Conservation (phyloP, 2,888 invertebrate genomes). For the Eupeodes latifasciatus region DNA sequence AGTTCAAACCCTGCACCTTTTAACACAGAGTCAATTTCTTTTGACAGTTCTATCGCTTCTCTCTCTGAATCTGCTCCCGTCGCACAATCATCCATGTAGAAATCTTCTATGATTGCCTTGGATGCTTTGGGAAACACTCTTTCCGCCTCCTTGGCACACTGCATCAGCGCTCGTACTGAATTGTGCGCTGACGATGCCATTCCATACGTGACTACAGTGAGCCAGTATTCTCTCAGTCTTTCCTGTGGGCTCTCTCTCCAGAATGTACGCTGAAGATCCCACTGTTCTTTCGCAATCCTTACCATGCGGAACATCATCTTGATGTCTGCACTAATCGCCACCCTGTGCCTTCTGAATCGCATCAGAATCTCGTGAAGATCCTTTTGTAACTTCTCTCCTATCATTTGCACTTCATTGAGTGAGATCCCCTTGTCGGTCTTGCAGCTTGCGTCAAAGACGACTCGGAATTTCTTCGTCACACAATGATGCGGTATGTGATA, state of each 20-base stretch:
- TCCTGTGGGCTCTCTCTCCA: slow-evolving; percentile 5
- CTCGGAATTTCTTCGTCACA: slow-evolving; percentile 41
- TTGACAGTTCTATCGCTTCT: neutral
- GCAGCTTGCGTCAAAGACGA: slow-evolving; percentile 38
- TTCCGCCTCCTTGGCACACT: slow-evolving; percentile 7
- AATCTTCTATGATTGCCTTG: neutral
- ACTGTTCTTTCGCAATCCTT: neutral
- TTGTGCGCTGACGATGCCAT: neutral
- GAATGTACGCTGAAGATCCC: slow-evolving; percentile 6
- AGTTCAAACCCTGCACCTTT: neutral
- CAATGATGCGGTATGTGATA: slow-evolving; percentile 60
- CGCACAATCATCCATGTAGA: neutral
- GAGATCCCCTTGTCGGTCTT: slow-evolving; percentile 9
- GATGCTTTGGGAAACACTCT: neutral
- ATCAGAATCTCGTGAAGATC: neutral
- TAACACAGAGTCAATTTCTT: neutral
- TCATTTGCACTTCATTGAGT: slow-evolving; percentile 33
- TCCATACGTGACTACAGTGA: neutral
- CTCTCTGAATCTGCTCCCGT: slow-evolving; percentile 5
- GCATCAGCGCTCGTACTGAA: neutral
- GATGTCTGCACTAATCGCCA: neutral
- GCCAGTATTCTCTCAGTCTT: neutral
- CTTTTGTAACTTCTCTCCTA: neutral
- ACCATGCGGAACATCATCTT: slow-evolving; percentile 8
- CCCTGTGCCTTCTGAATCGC: neutral